Percentiles rank a stretch among this genome's conserved stretches.
phyloP scores from a whole-genome alignment of 2,797 vertebrate species.

The Basileuterus tristriatus region DNA sequence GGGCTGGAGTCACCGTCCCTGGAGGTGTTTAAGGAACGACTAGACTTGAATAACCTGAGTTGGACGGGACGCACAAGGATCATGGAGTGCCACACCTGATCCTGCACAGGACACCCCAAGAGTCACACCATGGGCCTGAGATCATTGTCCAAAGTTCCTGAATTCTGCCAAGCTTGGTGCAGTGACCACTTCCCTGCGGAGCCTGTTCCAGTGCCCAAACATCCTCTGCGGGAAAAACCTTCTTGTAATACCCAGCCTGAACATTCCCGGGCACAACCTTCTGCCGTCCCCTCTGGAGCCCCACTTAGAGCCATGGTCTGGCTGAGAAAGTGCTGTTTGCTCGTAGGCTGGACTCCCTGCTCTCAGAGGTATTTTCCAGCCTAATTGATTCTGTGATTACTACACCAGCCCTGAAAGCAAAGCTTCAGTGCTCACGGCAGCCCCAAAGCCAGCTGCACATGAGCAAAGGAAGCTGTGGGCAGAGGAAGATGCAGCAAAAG shows the following conservation, averaged over 20 bases:
- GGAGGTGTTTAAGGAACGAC: background rate
- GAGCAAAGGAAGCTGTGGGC: fast-evolving
- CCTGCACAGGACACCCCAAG: background rate
- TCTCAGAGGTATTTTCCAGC: background rate
- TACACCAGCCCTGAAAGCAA: background rate
- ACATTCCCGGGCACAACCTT: too few species aligned
- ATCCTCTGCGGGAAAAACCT: fast-evolving
- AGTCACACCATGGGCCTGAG: background rate
- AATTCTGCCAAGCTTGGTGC: background rate
- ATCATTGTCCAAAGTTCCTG: background rate
- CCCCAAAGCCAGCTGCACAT: fast-evolving
- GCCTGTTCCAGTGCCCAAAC: background rate
- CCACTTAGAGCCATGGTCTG: background rate
- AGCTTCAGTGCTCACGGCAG: background rate
- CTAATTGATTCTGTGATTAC: background rate
- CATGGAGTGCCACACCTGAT: background rate
- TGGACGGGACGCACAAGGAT: background rate
- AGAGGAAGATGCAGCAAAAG: background rate
- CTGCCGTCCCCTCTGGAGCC: background rate
- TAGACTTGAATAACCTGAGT: background rate
- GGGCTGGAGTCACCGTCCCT: background rate
- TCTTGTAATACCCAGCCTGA: background rate
- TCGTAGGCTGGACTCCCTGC: background rate
- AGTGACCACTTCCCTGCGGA: background rate
- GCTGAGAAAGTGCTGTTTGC: too few species aligned